Base-by-base conservation (phyloP, 2,888 invertebrate species). In the Alviniconcha strummeri region DNA sequence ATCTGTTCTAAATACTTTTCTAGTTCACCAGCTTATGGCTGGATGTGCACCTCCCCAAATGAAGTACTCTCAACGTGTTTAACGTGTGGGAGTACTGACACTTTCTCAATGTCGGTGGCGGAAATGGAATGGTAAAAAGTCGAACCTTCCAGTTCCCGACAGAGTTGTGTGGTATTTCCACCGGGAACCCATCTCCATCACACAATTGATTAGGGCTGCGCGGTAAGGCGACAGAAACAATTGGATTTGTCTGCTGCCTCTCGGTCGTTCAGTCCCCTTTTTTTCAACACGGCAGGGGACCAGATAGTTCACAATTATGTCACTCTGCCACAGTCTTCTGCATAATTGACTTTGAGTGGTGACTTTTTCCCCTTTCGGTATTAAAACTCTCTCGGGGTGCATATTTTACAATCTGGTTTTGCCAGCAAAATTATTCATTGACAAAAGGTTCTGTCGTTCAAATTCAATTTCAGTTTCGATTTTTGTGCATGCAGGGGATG, bases 201-300 rank as follows among this genome's bases (percentile, higher is more conserved):
- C 72, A 74, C 72, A 74, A 74, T 74, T 36, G 72, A 74, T 36
- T 52, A 52, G 11, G 52, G 19, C 72, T 8, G 72, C 36, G 36
- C 72, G 72, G 54, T 52, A 74, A 74, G 19, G 72, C 52, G 72
- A 74, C 72, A 74, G 52, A 36, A 17, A 74, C 72, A 74, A 54
- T 72, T 72, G 72, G 72, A 72, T 72, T 72, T 72, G 36, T 72
- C 72, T 19, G 72, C 72, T 36, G 72, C 52, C 72, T 36, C 13
- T 72, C 72, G 11, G 36, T 72, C 72, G 52, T 36, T 72, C 52
- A 36, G 19, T 72, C 72, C 6, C 19, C 52, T 36, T 72, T 72
- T 9, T 69, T 69, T 69, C 64, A 36, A 60, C 60, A 13, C 60
- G 13, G 60, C 36, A 60, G 60, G 60, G 60, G 60, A 60, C 60